Evolutionary conservation across 2,888 invertebrate species (phyloP).

Genomic region (Rhagonycha fulva): DNA sequence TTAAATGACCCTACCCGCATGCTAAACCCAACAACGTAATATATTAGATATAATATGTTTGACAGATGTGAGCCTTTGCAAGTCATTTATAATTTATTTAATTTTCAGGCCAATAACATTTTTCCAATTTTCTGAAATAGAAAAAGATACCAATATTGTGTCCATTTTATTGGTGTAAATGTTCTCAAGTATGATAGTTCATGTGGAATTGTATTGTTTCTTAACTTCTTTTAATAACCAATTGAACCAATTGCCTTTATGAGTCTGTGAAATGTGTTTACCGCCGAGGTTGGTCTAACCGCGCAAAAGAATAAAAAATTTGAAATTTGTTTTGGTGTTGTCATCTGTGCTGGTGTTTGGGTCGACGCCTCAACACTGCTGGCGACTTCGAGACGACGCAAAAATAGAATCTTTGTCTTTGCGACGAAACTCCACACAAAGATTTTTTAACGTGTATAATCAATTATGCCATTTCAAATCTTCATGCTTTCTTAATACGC

Average conservation of each 20-base stretch:
- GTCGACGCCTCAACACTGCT: conserved; percentile 22
- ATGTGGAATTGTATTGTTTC: background rate
- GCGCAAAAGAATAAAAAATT: conserved; percentile 19
- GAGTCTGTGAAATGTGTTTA: conserved; percentile 5
- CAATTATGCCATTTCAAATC: background rate
- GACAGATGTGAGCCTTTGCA: background rate
- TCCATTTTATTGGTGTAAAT: background rate
- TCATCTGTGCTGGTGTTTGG: conserved; percentile 14
- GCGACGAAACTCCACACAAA: background rate
- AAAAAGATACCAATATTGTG: too few species aligned
- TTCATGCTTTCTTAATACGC: background rate
- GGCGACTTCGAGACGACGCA: conserved; percentile 27
- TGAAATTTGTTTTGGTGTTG: conserved; percentile 12
- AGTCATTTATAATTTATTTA: background rate
- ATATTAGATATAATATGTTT: background rate
- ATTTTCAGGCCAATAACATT: background rate
- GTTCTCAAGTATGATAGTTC: background rate
- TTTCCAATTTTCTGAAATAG: background rate
- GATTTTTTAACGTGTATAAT: background rate
- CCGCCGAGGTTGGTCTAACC: conserved; percentile 8
- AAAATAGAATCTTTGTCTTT: conserved; percentile 23
- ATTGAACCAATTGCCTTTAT: conserved; percentile 17
- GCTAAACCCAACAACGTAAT: background rate
- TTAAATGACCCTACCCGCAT: conserved; percentile 21
- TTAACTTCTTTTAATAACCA: background rate